These are phyloP conservation scores for Drosophila sulfurigaster DNA, from an alignment of 1,140 invertebrate species.

Conservation along the genomic window DNA sequence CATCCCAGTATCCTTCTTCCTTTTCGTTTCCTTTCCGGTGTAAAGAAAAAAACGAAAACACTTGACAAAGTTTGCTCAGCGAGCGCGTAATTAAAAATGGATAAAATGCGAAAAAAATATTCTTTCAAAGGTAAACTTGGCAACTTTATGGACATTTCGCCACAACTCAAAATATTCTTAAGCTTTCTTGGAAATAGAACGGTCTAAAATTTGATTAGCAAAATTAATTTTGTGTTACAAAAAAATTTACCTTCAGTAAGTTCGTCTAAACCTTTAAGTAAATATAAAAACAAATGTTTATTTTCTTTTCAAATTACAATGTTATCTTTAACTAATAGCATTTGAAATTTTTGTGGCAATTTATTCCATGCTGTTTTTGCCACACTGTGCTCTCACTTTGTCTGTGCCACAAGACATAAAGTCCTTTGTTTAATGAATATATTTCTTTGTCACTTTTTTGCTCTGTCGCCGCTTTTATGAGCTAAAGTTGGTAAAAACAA, in stretches of 20 bases:
- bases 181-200: too few relatives aligned
- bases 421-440: conserved; percentile 48
- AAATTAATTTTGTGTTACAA: too few relatives aligned
- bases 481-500: conserved; percentile 42
- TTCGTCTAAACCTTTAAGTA: too few relatives aligned
- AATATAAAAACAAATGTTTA: too few relatives aligned
- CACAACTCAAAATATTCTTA: background rate
- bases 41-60: conserved; percentile 43
- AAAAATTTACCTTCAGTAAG: too few relatives aligned
- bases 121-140: conserved; percentile 2
- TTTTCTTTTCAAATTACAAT: too few relatives aligned
- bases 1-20: background rate
- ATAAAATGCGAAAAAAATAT: conserved; percentile 16
- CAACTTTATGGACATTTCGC: background rate
- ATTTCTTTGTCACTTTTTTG: conserved; percentile 5
- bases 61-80: conserved; percentile 65
- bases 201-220: too few relatives aligned
- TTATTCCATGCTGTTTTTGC: too few relatives aligned
- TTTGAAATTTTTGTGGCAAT: too few relatives aligned
- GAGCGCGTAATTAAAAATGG: conserved; percentile 62
- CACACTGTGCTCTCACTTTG: background rate
- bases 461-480: conserved; percentile 33
- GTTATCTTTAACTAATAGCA: too few relatives aligned
- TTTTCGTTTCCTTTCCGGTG: conserved; percentile 1
- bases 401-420: conserved; percentile 8